Evolutionary conservation across 2,113 vertebrate species (phyloP).

Genomic region (Telmatochromis brachygnathus): DNA sequence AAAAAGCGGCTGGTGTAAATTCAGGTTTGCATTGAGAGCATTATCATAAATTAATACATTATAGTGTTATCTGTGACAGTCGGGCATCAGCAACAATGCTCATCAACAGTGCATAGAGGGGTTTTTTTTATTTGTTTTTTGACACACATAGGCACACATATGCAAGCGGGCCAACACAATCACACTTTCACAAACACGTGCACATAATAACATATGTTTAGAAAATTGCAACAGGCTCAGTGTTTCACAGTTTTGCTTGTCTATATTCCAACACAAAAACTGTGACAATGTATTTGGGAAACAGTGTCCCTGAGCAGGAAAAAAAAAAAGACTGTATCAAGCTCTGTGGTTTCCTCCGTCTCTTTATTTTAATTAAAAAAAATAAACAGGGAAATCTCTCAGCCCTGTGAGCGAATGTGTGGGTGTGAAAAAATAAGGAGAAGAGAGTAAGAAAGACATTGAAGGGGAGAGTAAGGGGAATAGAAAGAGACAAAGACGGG

Average conservation of each 20-base stretch:
- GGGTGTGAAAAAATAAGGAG: slow-evolving; percentile 18
- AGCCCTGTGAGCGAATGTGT: not conserved
- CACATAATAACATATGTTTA: slow-evolving; percentile 33
- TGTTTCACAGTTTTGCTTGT: slow-evolving; percentile 50
- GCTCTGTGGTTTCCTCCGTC: not conserved
- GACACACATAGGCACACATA: not conserved
- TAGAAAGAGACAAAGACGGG: slow-evolving; percentile 23
- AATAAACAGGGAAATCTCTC: slow-evolving; percentile 36
- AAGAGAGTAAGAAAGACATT: not conserved
- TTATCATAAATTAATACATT: slow-evolving; percentile 17
- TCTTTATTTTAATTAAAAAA: not conserved
- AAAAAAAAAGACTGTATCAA: not conserved
- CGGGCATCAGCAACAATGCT: not conserved
- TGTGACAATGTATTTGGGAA: slow-evolving; percentile 32
- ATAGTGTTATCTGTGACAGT: not conserved
- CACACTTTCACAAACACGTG: not conserved
- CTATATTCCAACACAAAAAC: slow-evolving; percentile 41
- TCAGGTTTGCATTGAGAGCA: not conserved
- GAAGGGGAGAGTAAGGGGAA: not conserved
- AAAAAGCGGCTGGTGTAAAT: not conserved
- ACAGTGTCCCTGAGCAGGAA: not conserved
- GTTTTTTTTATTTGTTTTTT: accelerated
- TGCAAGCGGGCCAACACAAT: not conserved
- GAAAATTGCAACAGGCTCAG: slow-evolving; percentile 6
- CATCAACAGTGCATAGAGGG: not conserved